A percentile compares a stretch with the other conserved stretches of the same genome.
Conservation (phyloP, 2,113 vertebrate species). For the Vidua chalybeata region DNA sequence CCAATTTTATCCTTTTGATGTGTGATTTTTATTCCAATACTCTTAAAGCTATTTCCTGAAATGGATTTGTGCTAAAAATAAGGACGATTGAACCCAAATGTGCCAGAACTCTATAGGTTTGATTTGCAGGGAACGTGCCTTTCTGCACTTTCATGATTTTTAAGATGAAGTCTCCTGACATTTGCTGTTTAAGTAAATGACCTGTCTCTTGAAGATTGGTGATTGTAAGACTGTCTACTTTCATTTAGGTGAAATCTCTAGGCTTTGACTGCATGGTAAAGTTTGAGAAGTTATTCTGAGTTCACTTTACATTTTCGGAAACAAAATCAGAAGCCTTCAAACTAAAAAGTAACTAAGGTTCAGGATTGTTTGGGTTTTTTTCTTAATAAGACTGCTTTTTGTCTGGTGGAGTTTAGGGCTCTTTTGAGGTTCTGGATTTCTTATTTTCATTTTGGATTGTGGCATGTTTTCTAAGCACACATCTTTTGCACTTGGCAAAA, state of each 20-base stretch:
- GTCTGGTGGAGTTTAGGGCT: not conserved
- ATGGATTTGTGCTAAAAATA: constrained; percentile 59
- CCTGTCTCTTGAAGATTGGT: not conserved
- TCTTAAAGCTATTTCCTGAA: constrained; percentile 26
- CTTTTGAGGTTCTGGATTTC: not conserved
- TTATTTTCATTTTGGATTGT: not conserved
- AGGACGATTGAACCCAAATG: constrained; percentile 31
- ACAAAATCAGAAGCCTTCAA: not conserved
- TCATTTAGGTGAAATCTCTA: constrained; percentile 10
- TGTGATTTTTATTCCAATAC: not conserved
- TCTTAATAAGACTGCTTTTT: not conserved
- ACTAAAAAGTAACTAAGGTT: not conserved
- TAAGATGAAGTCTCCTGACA: constrained; percentile 41
- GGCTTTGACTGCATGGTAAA: not conserved
- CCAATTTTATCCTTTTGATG: not conserved
- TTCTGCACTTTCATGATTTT: constrained; percentile 44
- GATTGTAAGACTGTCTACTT: constrained; percentile 37
- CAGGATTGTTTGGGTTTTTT: not conserved
- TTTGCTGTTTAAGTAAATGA: constrained; percentile 47
- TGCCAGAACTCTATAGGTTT: not conserved
- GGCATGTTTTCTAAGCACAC: not conserved
- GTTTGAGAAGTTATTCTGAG: not conserved
- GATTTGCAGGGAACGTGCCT: constrained; percentile 35
- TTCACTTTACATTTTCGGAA: not conserved
- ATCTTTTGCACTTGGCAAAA: not conserved